Percentiles rank a stretch among this genome's conserved stretches.
Conservation (phyloP, 2,113 vertebrate genomes). For the Procavia capensis region DNA sequence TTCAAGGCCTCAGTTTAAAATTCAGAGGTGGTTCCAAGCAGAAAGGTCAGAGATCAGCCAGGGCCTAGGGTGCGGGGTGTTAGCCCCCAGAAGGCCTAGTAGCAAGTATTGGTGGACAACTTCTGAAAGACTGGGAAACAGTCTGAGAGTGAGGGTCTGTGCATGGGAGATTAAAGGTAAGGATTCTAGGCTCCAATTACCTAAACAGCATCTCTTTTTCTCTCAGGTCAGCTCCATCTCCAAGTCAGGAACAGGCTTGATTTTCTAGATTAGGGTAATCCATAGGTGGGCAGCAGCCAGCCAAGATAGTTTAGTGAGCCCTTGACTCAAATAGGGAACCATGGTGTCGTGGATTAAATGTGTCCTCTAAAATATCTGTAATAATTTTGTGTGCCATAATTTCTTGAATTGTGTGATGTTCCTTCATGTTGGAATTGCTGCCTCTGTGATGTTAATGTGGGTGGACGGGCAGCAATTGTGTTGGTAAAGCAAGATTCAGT, state of each 20-base stretch:
- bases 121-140: background rate
- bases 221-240: background rate
- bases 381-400: too few relatives aligned
- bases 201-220: background rate
- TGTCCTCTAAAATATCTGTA: too few relatives aligned
- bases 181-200: background rate
- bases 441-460: too few relatives aligned
- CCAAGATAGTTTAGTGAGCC: background rate
- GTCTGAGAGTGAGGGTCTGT: background rate
- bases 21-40: background rate
- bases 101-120: background rate
- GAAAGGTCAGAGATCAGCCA: background rate
- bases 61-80: background rate
- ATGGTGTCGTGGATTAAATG: too few relatives aligned
- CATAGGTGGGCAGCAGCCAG: background rate
- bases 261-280: background rate
- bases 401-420: too few relatives aligned
- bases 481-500: too few relatives aligned
- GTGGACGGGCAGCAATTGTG: too few relatives aligned
- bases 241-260: background rate
- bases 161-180: background rate
- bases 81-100: background rate
- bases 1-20: conserved; percentile 4
- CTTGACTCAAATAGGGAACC: background rate
- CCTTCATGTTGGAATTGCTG: too few relatives aligned